Evolutionary conservation across 2,888 invertebrate species (phyloP).

Genomic region (Cosmopolites sordidus): DNA sequence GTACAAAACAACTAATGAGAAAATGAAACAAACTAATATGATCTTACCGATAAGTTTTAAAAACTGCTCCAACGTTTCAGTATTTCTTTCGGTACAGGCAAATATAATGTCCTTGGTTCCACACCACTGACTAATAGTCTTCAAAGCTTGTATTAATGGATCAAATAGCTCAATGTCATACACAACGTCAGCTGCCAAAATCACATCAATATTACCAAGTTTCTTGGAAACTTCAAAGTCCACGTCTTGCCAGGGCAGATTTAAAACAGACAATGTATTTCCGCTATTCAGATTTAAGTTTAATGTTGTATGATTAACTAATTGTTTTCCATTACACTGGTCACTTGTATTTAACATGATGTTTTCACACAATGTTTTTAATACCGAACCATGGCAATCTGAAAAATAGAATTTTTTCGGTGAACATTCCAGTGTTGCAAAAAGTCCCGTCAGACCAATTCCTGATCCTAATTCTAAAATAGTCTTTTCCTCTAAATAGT

Average conservation of each 20-base stretch:
- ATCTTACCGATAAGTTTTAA: slow-evolving; percentile 39
- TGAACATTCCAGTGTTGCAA: slow-evolving; percentile 54
- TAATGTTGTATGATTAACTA: background rate
- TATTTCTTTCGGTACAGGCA: slow-evolving; percentile 62
- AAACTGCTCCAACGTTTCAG: slow-evolving; percentile 59
- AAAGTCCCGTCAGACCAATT: slow-evolving; percentile 67
- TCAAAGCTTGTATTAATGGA: slow-evolving; percentile 49
- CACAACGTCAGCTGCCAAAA: slow-evolving; percentile 59
- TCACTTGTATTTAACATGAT: slow-evolving; percentile 55
- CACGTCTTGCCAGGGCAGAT: slow-evolving; percentile 54
- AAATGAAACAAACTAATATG: background rate
- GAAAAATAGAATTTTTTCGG: slow-evolving; percentile 58
- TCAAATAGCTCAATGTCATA: slow-evolving; percentile 56
- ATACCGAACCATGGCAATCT: slow-evolving; percentile 66
- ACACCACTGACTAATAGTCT: slow-evolving; percentile 43
- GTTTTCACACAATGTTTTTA: slow-evolving; percentile 61
- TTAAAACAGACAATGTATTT: slow-evolving; percentile 34
- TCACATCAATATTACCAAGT: slow-evolving; percentile 46
- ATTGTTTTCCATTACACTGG: slow-evolving; percentile 18
- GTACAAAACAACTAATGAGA: too few relatives aligned
- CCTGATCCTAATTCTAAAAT: slow-evolving; percentile 76
- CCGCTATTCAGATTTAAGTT: background rate
- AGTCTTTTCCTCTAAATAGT: slow-evolving; percentile 52
- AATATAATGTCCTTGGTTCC: slow-evolving; percentile 49
- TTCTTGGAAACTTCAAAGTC: slow-evolving; percentile 37